Base-by-base conservation (phyloP, 2,113 vertebrate genomes). In the Himantopus leucocephalus region DNA sequence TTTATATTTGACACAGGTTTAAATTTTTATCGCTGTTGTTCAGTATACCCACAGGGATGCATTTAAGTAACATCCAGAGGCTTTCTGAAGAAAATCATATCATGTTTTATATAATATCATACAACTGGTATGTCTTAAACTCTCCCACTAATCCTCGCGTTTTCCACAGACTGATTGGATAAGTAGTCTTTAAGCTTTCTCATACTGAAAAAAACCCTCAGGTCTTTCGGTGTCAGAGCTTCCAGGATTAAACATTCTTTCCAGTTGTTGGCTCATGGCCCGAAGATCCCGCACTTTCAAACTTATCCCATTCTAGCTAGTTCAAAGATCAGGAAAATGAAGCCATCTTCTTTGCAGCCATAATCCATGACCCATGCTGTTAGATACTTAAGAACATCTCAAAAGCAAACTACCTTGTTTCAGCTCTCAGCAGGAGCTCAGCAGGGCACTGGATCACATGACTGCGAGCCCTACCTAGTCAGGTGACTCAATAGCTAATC, bases 361-460 rank as follows among this genome's bases (percentile, higher is more conserved):
- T 96, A 97, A 97, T 97, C 95, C 94, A 74, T 7, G 47, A 48
- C 75, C 85, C 96, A 97, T 94, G 96, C 97, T 97, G 97, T 94
- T 97, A 59, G 91, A 80, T 91, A 85, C 95, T 97, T 97, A 95
- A 94, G 94, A 96, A 94, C 94, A 96, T 97, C 95, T 92, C 96
- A 48, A 95, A 97, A 96, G 92, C 97, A 97, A 97, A 97, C 93
- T 96, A 98, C 96, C 96, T 97, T 96, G 96, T 96, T 93, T 96
- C 92, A 50, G 93, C 66, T 50, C 53, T 13, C 96, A 81, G 96
- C 74, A 0, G 82, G 95, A 70, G 53, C 96, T 30, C 96, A 85
- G 92, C 95, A 76, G 96, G 97, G 79, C 71, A 7, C 70, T 18
- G 58, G 30, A 41, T 91, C 96, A 96, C 94, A 94, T 95, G 96